Conservation (phyloP, 2,113 vertebrate genomes). For the Zingel zingel region DNA sequence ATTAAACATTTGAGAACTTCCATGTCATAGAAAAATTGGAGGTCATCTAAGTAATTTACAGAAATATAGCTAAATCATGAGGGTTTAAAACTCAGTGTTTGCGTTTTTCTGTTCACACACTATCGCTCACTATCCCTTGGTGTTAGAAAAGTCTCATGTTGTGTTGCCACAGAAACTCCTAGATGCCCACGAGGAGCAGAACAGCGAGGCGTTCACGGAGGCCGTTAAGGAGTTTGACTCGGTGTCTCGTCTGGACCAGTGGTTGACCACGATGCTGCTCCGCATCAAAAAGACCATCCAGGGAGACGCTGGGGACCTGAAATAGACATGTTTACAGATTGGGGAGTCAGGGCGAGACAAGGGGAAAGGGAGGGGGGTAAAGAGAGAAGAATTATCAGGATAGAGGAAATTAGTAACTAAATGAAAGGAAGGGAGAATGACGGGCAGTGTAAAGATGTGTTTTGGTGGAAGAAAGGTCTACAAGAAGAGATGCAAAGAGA, state of each 20-base stretch:
- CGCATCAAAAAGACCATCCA: conserved; percentile 98
- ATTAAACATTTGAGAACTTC: neutral
- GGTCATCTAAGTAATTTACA: neutral
- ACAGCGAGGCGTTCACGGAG: conserved; percentile 96
- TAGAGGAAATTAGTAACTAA: neutral
- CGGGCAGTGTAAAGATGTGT: neutral
- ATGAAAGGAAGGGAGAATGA: neutral
- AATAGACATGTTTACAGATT: conserved; percentile 79
- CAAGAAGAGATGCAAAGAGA: neutral
- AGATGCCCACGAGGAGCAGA: conserved; percentile 98
- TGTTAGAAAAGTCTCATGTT: neutral
- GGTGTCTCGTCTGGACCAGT: conserved; percentile 95
- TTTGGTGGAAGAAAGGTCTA: neutral
- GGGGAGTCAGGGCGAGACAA: neutral
- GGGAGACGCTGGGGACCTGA: conserved; percentile 92
- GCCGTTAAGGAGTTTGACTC: conserved; percentile 97
- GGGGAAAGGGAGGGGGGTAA: neutral
- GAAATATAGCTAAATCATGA: neutral
- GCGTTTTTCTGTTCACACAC: neutral
- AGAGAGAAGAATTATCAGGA: neutral
- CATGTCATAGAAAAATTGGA: neutral
- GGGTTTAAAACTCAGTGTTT: neutral
- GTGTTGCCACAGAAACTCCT: conserved; percentile 91
- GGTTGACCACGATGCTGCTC: conserved; percentile 98
- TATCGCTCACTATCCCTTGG: neutral